phyloP scores from a whole-genome alignment of 2,113 vertebrate genomes.

The Spermophilus dauricus region DNA sequence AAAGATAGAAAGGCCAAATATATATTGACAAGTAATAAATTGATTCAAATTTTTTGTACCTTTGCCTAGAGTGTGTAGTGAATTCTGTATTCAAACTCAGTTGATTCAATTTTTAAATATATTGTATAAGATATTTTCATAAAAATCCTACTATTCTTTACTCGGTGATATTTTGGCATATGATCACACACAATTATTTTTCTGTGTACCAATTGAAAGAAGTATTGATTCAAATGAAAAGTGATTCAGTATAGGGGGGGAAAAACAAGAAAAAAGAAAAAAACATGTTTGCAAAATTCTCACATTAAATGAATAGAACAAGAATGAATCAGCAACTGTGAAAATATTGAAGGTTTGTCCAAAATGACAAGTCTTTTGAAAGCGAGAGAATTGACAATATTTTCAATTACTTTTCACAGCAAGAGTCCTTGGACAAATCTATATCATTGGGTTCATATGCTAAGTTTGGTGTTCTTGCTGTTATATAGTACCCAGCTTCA shows the following conservation, averaged over 20 bases:
- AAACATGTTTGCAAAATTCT: slow-evolving; percentile 38
- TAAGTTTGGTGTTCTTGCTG: slow-evolving; percentile 55
- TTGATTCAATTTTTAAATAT: slow-evolving; percentile 18
- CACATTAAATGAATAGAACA: slow-evolving; percentile 69
- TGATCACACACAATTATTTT: not conserved
- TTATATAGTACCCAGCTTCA: not conserved
- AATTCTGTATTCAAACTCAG: not conserved
- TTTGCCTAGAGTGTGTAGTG: not conserved
- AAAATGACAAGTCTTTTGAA: slow-evolving; percentile 72
- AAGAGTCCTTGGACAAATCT: slow-evolving; percentile 65
- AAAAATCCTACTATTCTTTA: not conserved
- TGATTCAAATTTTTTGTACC: not conserved
- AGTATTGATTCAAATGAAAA: slow-evolving; percentile 11
- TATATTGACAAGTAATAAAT: not conserved
- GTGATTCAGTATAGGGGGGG: not conserved
- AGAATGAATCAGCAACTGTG: slow-evolving; percentile 67
- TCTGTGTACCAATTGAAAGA: not conserved
- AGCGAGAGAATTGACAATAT: slow-evolving; percentile 72
- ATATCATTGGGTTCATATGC: slow-evolving; percentile 46
- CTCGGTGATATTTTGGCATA: not conserved
- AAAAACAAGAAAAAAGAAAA: not conserved
- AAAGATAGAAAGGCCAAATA: not conserved
- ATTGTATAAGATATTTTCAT: not conserved
- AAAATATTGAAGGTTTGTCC: slow-evolving; percentile 72
- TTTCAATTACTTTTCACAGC: slow-evolving; percentile 82